Evolutionary conservation across 2,888 invertebrate genomes (phyloP).

Genomic region (Emmelina monodactyla): DNA sequence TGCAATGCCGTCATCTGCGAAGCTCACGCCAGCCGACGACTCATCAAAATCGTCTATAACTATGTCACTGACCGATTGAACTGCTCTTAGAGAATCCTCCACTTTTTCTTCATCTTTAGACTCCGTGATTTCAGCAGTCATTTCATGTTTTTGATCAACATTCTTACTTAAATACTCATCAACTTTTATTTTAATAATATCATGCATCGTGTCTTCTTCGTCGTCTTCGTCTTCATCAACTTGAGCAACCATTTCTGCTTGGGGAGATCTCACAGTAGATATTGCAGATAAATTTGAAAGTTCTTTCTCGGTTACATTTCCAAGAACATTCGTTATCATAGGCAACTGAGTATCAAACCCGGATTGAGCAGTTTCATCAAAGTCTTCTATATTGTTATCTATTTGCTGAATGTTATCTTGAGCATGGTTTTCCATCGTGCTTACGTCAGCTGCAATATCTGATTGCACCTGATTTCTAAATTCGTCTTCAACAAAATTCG

Average conservation of each 20-base stretch:
- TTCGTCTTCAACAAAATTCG: too few species aligned
- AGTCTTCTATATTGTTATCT: too few species aligned
- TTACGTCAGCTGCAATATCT: too few species aligned
- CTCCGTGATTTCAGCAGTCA: background rate
- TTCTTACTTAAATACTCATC: background rate
- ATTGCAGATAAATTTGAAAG: too few species aligned
- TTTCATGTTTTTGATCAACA: background rate
- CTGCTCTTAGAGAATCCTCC: too few species aligned
- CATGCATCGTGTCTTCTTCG: constrained; percentile 5
- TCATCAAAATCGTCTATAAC: constrained; percentile 1
- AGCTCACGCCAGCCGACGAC: background rate
- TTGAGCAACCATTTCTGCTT: too few species aligned
- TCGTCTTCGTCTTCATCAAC: constrained; percentile 1
- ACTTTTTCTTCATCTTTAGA: background rate
- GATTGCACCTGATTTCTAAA: too few species aligned
- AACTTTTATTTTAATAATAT: constrained; percentile 2
- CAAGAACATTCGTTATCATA: background rate
- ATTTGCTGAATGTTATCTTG: background rate
- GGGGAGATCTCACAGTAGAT: too few species aligned
- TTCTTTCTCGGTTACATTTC: background rate
- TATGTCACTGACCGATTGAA: too few species aligned
- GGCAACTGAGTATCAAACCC: background rate
- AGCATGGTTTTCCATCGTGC: background rate
- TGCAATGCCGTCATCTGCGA: constrained; percentile 30
- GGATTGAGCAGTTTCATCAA: background rate